phyloP scores from a whole-genome alignment of 2,113 vertebrate genomes.

The Grammomys dolichurus region DNA sequence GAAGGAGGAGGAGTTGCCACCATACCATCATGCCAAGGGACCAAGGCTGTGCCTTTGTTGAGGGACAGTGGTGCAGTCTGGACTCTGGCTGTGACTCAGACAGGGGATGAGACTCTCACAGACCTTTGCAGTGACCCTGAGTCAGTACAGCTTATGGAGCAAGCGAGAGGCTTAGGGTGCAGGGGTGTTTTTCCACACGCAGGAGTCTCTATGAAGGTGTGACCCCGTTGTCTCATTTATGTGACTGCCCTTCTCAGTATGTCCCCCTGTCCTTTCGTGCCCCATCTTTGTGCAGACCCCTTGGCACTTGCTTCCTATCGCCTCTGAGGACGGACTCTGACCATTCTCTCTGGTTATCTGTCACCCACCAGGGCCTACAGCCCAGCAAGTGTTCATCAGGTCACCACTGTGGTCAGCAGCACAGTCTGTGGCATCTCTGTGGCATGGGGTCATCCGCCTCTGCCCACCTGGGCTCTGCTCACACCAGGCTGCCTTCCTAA shows the following conservation, averaged over 20 bases:
- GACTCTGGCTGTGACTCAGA: not conserved
- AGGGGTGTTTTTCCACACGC: not conserved
- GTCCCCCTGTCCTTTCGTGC: not conserved
- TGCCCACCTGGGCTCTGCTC: not conserved
- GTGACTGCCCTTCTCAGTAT: not conserved
- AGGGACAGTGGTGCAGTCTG: slow-evolving; percentile 65
- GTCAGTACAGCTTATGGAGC: not conserved
- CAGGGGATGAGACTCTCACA: slow-evolving; percentile 52
- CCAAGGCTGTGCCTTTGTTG: not conserved
- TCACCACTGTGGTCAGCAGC: accelerated
- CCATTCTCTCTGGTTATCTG: not conserved
- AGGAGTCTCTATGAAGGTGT: not conserved
- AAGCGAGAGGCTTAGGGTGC: not conserved
- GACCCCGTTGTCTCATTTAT: accelerated
- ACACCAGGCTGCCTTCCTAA: not conserved
- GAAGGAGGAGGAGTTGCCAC: not conserved
- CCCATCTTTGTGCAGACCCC: not conserved
- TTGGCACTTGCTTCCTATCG: not conserved
- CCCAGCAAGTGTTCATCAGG: not conserved
- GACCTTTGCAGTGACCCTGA: not conserved
- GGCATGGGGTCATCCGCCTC: not conserved
- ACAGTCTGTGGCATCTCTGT: accelerated
- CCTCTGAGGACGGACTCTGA: not conserved
- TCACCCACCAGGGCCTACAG: not conserved
- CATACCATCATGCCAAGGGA: not conserved